Evolutionary conservation across 2,888 invertebrate species (phyloP).

Genomic region (Caradrina clavipalpis): DNA sequence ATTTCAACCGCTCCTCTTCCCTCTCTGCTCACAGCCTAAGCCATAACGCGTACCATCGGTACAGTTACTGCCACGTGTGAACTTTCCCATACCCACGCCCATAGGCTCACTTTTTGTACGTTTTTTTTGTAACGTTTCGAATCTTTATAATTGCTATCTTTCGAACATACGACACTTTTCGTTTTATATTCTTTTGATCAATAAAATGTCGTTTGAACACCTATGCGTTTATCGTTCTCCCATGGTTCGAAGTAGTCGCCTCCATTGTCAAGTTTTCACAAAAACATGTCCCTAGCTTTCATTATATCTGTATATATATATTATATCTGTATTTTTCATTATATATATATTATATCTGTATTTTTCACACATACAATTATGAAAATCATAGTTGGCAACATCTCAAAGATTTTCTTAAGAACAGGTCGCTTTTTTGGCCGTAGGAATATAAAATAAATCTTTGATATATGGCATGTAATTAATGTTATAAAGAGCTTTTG

Average conservation of each 20-base stretch:
- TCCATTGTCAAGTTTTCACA: slow-evolving; percentile 17
- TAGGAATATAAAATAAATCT: slow-evolving; percentile 1
- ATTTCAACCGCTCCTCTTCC: slow-evolving; percentile 62
- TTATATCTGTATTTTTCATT: slow-evolving; percentile 37
- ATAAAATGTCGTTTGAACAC: slow-evolving; percentile 19
- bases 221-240: slow-evolving; percentile 15
- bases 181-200: slow-evolving; percentile 53
- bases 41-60: slow-evolving; percentile 72
- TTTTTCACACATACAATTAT: slow-evolving; percentile 28
- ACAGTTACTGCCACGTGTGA: slow-evolving; percentile 88
- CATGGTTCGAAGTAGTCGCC: slow-evolving; percentile 6
- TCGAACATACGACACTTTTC: slow-evolving; percentile 69
- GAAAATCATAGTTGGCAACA: background rate
- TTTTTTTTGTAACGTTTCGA: slow-evolving; percentile 78
- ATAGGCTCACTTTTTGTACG: slow-evolving; percentile 77
- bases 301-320: too few species aligned
- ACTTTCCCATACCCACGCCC: slow-evolving; percentile 90
- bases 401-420: background rate
- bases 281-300: slow-evolving; percentile 30
- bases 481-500: slow-evolving; percentile 4
- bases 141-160: slow-evolving; percentile 73
- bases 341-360: too few species aligned
- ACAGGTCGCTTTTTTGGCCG: background rate
- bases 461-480: background rate
- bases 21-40: slow-evolving; percentile 55